Percentiles rank a stretch among this genome's conserved stretches.
Conservation (phyloP, 2,113 vertebrate genomes). For the Hippopotamus amphibius region DNA sequence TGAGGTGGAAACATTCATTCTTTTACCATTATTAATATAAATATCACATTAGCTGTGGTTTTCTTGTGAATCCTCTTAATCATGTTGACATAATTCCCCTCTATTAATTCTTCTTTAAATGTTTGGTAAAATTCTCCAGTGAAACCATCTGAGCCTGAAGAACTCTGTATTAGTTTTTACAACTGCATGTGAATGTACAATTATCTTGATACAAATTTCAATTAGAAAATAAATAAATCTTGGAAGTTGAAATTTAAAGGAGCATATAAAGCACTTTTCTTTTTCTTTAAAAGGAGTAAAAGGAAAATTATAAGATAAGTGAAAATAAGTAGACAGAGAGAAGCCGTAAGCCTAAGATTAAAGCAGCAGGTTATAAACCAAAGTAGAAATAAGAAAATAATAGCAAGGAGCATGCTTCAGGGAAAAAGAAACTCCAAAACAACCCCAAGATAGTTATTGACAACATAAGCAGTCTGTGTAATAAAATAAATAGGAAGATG, state of each 20-base stretch:
- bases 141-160: neutral
- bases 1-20: neutral
- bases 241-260: conserved; percentile 18
- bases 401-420: neutral
- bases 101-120: neutral
- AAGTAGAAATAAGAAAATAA: neutral
- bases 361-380: neutral
- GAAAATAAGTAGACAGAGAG: neutral
- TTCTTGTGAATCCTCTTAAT: neutral
- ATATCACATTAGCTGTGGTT: neutral
- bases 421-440: neutral
- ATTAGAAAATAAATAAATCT: neutral
- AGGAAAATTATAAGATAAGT: neutral
- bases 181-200: neutral
- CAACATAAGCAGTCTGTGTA: neutral
- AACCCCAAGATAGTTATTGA: neutral
- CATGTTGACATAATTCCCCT: neutral
- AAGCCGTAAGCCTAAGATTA: neutral
- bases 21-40: neutral
- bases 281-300: neutral
- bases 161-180: neutral
- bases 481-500: neutral
- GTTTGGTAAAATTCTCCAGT: neutral
- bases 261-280: neutral
- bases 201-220: neutral